Evolutionary conservation across 2,797 vertebrate species (phyloP), one percentile per base, ranked within the genome.

Genomic region (Thaleichthys pacificus): DNA sequence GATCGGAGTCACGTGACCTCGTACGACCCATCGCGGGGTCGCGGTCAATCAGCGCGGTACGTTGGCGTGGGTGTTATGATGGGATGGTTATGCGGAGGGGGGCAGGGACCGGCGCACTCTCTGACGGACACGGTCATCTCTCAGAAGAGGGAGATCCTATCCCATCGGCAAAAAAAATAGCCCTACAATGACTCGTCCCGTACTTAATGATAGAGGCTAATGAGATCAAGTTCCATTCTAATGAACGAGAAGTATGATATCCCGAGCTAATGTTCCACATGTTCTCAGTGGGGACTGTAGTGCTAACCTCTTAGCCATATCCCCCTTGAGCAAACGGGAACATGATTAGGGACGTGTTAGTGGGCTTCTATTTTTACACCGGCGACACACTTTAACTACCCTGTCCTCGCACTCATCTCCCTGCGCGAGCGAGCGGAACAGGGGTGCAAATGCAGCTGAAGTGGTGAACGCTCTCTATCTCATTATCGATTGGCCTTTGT

Each of bases 351-450:
- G 83, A 83, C 78, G 79, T 82, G 84, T 81, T 80, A 76, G 78
- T 49, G 58, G 38, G 71, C 66, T 80, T 76, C 86, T 89, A 90
- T 90, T 90, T 90, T 88, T 87, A 89, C 66, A 62, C 82, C 12
- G 11, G 15, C 71, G 65, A 75, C 65, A 74, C 51, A 51, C 30
- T 74, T 28, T 61, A 35, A 73, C 56, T 28, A n/a, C 47, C 5
- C 30, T 7, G 47, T 65, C 60, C 1, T 7, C 49, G 12, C 71
- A 54, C 61, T 64, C 6, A 14, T 7, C 30, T 58, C 32, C 30
- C 56, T 7, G 30, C 56, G 21, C 54, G 47, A 66, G 49, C 35
- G 56, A 62, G 56, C 56, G 67, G 56, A 65, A 56, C 47, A 32
- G 64, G 64, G n/a, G 26, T 61, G 79, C 77, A 78, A 75, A 51